These are phyloP conservation scores for Hemibagrus wyckioides DNA, from an alignment of 2,113 vertebrate genomes.

Conservation along the genomic window DNA sequence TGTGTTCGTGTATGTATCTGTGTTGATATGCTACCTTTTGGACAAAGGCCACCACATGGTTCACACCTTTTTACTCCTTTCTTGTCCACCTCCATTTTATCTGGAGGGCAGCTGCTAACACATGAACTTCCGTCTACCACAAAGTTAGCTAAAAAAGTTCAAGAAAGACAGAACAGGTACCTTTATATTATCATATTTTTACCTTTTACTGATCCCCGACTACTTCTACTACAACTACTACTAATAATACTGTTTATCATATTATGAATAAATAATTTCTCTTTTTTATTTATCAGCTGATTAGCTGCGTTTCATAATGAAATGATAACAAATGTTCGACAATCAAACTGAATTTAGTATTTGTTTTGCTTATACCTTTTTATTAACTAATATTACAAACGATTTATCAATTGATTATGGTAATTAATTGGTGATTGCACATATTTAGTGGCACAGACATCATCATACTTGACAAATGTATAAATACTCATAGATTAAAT, in stretches of 20 bases:
- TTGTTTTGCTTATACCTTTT: neutral
- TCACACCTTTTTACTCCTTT: conserved; percentile 86
- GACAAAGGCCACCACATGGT: conserved; percentile 84
- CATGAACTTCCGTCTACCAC: conserved; percentile 89
- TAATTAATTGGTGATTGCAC: neutral
- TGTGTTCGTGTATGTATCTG: neutral
- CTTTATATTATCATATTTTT: neutral
- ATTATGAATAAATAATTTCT: neutral
- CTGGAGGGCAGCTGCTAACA: conserved; percentile 84
- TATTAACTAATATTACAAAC: neutral
- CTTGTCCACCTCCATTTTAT: conserved; percentile 89
- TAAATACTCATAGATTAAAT: neutral
- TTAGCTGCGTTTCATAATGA: neutral
- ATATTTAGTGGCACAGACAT: neutral
- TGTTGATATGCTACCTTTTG: conserved; percentile 79
- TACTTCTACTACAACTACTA: neutral
- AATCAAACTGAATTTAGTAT: neutral
- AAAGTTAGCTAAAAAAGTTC: conserved; percentile 78
- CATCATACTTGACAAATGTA: neutral
- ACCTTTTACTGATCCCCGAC: neutral
- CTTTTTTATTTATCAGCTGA: neutral
- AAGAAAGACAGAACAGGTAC: conserved; percentile 6
- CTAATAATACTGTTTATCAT: neutral
- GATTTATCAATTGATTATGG: neutral
- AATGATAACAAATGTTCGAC: neutral